Conservation (phyloP, 2,888 invertebrate species). For the Xestia c-nigrum region DNA sequence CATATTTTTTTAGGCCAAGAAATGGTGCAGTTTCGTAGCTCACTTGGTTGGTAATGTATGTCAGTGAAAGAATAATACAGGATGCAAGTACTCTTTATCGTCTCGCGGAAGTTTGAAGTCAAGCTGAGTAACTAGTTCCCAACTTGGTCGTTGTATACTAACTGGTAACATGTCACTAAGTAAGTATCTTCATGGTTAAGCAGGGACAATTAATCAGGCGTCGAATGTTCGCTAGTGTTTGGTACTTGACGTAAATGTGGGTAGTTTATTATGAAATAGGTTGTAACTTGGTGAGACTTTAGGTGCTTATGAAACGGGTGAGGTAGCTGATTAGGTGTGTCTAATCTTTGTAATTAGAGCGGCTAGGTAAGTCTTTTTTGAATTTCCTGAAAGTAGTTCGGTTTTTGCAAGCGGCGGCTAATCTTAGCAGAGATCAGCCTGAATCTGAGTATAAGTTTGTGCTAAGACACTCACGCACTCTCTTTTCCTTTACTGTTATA, state of each 20-base stretch:
- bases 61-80: slow-evolving; percentile 45
- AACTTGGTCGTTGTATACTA: slow-evolving; percentile 47
- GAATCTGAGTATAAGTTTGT: too few relatives aligned
- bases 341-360: neutral
- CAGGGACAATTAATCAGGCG: slow-evolving; percentile 49
- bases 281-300: neutral
- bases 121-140: slow-evolving; percentile 52
- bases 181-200: slow-evolving; percentile 50
- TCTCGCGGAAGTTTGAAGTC: slow-evolving; percentile 51
- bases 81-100: slow-evolving; percentile 54
- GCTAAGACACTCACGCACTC: too few relatives aligned
- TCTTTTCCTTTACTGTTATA: too few relatives aligned
- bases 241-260: slow-evolving; percentile 19
- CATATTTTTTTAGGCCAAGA: neutral
- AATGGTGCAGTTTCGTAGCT: slow-evolving; percentile 17
- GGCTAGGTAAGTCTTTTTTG: neutral
- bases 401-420: too few relatives aligned
- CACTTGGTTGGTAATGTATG: slow-evolving; percentile 26
- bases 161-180: slow-evolving; percentile 57
- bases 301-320: neutral
- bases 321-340: neutral
- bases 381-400: neutral
- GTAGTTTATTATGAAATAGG: neutral
- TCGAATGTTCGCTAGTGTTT: slow-evolving; percentile 35
- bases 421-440: too few relatives aligned